Evolutionary conservation across 1,140 invertebrate species (phyloP), one percentile per base, ranked within the genome.

Genomic region (Drosophila nannoptera): DNA sequence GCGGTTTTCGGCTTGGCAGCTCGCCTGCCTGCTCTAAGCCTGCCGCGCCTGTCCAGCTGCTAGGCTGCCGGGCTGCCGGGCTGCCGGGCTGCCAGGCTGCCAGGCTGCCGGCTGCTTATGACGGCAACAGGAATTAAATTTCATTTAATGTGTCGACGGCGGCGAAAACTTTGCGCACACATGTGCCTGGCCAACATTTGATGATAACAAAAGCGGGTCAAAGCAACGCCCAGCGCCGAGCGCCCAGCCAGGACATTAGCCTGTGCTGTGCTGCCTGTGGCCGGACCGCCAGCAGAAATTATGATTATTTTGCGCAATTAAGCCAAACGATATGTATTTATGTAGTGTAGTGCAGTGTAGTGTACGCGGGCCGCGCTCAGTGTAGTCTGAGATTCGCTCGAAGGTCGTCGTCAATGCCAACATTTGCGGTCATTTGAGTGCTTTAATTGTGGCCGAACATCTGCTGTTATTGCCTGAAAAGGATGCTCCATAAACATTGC

Each of bases 191-290:
- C 54, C 63, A 68, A 59, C 49, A 78, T 82, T 82, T 83, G 78
- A 75, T 84, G 78, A 82, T 83, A 82, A 84, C 72, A 83, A 83
- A 82, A 82, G 75, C 75, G 78, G 78, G 78, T 82, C 78, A 83
- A 65, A 66, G 66, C 53, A 50, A 29, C 22, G 54, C 12, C 61
- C 46, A 43, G 5, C 31, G 4, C 8, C 12, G 38, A 46, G 7
- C 6, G n/a, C 11, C 40, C 11, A 33, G 14, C 14, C 50, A 22
- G 32, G 32, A 60, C 8, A 43, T 46, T 32, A 31, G 36, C 33
- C 54, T 36, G 42, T 53, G 40, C 36, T 52, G 50, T 31, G 43
- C 14, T 52, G 64, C 33, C 38, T 42, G 12, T 55, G 43, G 60
- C 43, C 60, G 40, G 36, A 12, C 66, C 53, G 52, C 29, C 40